phyloP scores from a whole-genome alignment of 2,888 invertebrate species.

The Microctonus aethiopoides region DNA sequence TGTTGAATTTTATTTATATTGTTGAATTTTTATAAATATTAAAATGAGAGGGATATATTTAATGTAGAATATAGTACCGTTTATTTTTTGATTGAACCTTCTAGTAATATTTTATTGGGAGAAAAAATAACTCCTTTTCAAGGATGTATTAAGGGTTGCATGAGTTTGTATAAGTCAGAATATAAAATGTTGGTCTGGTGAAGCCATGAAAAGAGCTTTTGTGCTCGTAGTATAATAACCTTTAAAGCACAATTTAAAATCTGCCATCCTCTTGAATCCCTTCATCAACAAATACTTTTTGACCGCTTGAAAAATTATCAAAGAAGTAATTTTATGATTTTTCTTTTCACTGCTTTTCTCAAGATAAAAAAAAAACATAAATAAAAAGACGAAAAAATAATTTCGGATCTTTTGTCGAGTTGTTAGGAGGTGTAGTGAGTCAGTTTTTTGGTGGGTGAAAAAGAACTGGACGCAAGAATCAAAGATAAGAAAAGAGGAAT shows the following conservation, averaged over 20 bases:
- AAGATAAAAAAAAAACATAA: neutral
- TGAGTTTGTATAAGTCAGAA: neutral
- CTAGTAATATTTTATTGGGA: neutral
- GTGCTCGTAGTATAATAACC: constrained; percentile 7
- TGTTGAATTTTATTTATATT: too few relatives aligned
- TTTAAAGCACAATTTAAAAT: neutral
- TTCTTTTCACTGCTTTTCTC: constrained; percentile 4
- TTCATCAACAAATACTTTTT: neutral
- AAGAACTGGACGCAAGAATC: neutral
- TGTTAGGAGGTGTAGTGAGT: constrained; percentile 11
- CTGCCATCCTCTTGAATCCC: neutral
- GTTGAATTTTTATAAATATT: too few relatives aligned
- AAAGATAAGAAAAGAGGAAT: neutral
- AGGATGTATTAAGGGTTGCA: neutral
- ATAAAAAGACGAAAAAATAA: too few relatives aligned
- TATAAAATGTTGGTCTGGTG: neutral
- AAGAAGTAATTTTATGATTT: constrained; percentile 18
- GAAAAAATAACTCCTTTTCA: neutral
- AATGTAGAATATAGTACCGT: neutral
- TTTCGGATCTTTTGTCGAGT: constrained; percentile 18
- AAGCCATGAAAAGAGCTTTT: neutral
- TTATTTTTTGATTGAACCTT: neutral
- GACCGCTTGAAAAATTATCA: neutral
- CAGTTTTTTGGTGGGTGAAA: constrained; percentile 17
- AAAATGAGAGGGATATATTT: neutral